Conservation (phyloP, 2,888 invertebrate genomes). For the Cremastinae sp. region DNA sequence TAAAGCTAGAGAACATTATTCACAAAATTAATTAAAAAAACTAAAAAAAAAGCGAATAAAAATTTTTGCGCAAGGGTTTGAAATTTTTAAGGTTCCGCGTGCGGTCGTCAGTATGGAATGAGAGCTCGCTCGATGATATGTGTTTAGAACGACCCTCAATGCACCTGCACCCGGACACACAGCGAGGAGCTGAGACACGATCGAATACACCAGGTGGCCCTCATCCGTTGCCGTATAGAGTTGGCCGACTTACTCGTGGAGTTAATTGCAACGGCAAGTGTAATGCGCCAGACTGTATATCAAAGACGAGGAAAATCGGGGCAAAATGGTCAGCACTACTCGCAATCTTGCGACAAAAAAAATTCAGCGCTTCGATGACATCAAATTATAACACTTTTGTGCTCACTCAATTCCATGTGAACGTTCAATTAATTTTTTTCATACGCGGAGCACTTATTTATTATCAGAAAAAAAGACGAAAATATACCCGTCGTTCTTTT, state of each 20-base stretch:
- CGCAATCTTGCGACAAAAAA: background rate
- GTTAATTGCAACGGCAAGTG: slow-evolving; percentile 54
- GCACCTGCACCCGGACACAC: slow-evolving; percentile 40
- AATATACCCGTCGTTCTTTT: too few relatives aligned
- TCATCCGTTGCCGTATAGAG: slow-evolving; percentile 23
- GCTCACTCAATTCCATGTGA: too few relatives aligned
- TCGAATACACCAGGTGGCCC: slow-evolving; percentile 54
- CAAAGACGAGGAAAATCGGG: too few relatives aligned
- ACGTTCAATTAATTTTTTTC: too few relatives aligned
- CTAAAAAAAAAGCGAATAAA: background rate
- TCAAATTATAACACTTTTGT: too few relatives aligned
- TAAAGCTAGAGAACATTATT: too few relatives aligned
- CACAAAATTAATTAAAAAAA: too few relatives aligned
- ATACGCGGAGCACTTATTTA: too few relatives aligned
- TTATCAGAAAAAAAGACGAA: too few relatives aligned
- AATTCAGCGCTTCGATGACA: background rate
- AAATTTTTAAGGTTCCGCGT: background rate
- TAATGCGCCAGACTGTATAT: slow-evolving; percentile 21
- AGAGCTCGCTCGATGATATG: slow-evolving; percentile 12
- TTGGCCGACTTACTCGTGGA: slow-evolving; percentile 40
- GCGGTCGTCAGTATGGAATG: background rate
- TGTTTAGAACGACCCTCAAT: slow-evolving; percentile 7
- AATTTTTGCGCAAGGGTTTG: too few relatives aligned
- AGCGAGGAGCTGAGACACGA: slow-evolving; percentile 22
- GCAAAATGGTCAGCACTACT: background rate